Base-by-base conservation (phyloP, 2,888 invertebrate genomes). In the Brenthis daphne region DNA sequence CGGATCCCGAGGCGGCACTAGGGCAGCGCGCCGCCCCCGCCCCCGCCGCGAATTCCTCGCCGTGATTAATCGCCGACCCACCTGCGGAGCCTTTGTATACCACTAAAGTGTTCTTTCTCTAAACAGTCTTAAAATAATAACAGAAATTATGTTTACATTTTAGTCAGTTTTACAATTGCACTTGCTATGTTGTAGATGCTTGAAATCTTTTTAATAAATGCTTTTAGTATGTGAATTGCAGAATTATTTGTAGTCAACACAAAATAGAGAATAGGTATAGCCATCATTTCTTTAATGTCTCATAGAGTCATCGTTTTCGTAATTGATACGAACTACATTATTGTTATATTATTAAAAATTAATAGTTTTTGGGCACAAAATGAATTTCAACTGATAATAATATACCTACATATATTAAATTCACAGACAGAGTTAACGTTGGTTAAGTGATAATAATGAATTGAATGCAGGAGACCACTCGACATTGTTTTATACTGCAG, bases 1-100 rank as follows among this genome's bases (percentile, higher is more conserved):
- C 85, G 83, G 75, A 74, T 78, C 82, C 82, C 85, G 81, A 83
- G 86, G 82, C 85, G 84, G 87, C 86, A 92, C 92, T 92, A 89
- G 89, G 89, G 88, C 87, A 85, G 83, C 84, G 79, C 80, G 80
- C 77, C 74, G 71, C 77, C 76, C 63, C 67, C 75, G 77, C 75
- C 78, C 74, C 75, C 75, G 73, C 77, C 73, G 74, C 77, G 74
- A 84, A 86, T 88, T 87, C 85, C 84, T 84, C 79, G 85, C 87
- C 76, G 87, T 89, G 90, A 92, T 90, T 91, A 89, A 91, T 91
- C 82, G 85, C 79, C 85, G 78, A 87, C 84, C 91, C 90, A 92
- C 92, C 92, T 92, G 92, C 89, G 87, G 89, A 91, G 87, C 90
- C 90, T 90, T 88, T 88, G 85, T 87, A 84, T 75, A 72, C 74